Evolutionary conservation across 2,113 vertebrate genomes (phyloP).

Genomic region (Aphelocoma coerulescens): DNA sequence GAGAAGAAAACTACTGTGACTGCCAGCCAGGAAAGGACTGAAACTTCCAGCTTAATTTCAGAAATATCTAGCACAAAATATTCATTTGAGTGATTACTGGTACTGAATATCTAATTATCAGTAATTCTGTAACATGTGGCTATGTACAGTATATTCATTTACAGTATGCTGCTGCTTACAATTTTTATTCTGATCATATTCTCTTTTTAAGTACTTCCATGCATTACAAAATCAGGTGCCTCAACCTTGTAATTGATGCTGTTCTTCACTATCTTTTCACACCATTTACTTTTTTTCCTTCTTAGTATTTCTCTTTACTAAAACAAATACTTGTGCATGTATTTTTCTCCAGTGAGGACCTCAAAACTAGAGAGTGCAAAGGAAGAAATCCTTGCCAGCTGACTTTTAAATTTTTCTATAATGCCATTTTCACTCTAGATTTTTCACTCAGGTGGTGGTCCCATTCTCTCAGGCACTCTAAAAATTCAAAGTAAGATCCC

Average conservation of each 20-base stretch:
- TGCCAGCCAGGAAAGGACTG: neutral
- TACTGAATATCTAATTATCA: neutral
- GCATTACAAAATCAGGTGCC: neutral
- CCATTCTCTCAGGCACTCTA: neutral
- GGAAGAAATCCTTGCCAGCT: neutral
- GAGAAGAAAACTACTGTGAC: neutral
- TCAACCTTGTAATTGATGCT: neutral
- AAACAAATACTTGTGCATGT: neutral
- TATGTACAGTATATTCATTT: neutral
- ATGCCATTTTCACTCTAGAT: neutral
- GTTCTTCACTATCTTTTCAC: neutral
- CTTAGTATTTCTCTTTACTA: neutral
- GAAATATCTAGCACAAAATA: neutral
- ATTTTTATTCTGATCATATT: neutral
- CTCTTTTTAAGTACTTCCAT: neutral
- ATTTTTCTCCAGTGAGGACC: neutral
- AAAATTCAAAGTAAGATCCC: neutral
- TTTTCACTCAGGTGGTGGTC: neutral
- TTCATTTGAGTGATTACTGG: neutral
- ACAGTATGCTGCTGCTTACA: neutral
- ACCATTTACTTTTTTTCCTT: neutral
- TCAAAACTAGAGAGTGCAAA: neutral
- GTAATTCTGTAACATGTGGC: neutral
- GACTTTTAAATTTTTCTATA: neutral
- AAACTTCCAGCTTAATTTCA: neutral